Conservation (phyloP, 1,140 invertebrate genomes). For the Microvelia longipes region DNA sequence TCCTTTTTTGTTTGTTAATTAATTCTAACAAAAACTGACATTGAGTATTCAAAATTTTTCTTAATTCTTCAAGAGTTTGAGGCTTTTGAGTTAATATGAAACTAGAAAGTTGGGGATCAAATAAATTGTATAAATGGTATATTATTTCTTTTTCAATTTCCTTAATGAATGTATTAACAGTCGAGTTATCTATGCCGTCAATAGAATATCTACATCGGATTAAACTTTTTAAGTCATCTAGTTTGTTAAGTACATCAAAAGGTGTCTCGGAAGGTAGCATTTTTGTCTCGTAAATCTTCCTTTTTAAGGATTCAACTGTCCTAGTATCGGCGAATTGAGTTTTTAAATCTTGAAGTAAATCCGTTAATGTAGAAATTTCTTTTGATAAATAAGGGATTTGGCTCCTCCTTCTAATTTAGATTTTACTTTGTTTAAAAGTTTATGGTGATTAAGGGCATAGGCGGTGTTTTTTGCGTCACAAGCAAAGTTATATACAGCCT, state of each 20-base stretch:
- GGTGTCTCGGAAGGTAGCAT: not conserved
- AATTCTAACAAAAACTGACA: not conserved
- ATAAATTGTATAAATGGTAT: not conserved
- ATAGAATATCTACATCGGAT: not conserved
- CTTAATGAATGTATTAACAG: not conserved
- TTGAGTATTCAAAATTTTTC: not conserved
- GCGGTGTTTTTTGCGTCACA: not conserved
- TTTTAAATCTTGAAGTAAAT: not conserved
- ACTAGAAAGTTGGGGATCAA: not conserved
- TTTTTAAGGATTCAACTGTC: not conserved
- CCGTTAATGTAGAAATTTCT: not conserved
- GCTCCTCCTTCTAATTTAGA: not conserved
- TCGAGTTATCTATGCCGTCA: not conserved
- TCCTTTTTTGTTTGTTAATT: not conserved
- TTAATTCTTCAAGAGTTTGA: not conserved
- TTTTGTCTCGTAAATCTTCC: not conserved
- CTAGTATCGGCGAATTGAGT: not conserved
- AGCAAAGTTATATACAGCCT: not conserved
- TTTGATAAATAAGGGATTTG: not conserved
- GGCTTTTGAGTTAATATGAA: not conserved
- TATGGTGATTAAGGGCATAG: not conserved
- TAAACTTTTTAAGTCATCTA: not conserved
- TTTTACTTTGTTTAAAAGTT: no score
- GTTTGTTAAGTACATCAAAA: not conserved
- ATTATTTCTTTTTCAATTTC: conserved; percentile 2